Base-by-base conservation (phyloP, 2,888 invertebrate genomes). In the Seira ritae region DNA sequence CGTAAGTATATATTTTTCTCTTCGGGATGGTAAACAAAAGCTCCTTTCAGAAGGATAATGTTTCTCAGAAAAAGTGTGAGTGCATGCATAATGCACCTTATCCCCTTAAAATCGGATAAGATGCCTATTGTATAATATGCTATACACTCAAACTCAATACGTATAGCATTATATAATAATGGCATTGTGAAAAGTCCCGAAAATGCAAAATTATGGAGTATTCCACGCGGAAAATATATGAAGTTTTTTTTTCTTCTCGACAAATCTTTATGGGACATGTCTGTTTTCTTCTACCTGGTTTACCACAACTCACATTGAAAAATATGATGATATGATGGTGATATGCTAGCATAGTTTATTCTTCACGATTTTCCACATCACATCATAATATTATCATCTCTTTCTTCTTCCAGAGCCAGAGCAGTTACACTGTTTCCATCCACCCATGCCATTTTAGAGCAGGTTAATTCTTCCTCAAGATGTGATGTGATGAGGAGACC, bases 181-280 rank as follows among this genome's bases (percentile, higher is more conserved):
- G 55, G 6, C 17, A 31, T 17, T 55, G 55, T 55, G 55, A 12
- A 17, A 12, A 55, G 17, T 31, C 31, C 55, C 15, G 12, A 55
- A 55, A 55, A 55, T 55, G 55, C 55, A 55, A 55, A 55, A 55
- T 55, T 55, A 55, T 55, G 55, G 55, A 55, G 55, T 55, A 17
- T 55, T 55, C 55, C 55, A 17, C 12, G 55, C 17, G 17, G 55
- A 55, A 55, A 55, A 55, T 55, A 17, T 55, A 55, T 55, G 55
- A 55, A 55, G 17, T 55, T 55, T 17, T 31, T 31, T 15, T 55
- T 31, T 31, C 55, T 55, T 55, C 55, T 55, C 55, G 80, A 80
- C 80, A 80, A 80, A 80, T 80, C 80, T 80, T 74, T 80, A 80
- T 70, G 74, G 69, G 80, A 80, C 80, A 65, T 75, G 70, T 74